Evolutionary conservation across 2,888 invertebrate genomes (phyloP).

Genomic region (Chouioia cunea): DNA sequence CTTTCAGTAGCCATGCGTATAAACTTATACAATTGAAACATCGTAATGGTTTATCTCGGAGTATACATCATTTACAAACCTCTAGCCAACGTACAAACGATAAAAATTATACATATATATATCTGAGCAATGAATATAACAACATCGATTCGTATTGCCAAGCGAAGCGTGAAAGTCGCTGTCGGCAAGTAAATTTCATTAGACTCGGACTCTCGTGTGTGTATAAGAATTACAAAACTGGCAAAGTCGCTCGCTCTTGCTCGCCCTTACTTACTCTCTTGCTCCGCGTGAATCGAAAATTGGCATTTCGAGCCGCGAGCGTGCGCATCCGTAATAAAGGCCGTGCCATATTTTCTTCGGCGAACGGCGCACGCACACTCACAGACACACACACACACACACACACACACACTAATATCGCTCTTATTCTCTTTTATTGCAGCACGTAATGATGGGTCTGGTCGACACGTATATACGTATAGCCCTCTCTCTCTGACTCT

Average conservation of each 20-base stretch:
- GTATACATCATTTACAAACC: too few relatives aligned
- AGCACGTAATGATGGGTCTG: slow-evolving; percentile 53
- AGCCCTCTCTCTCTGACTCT: too few relatives aligned
- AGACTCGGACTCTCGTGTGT: slow-evolving; percentile 20
- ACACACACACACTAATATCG: slow-evolving; percentile 15
- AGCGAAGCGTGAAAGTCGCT: too few relatives aligned
- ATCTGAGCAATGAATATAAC: too few relatives aligned
- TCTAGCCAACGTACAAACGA: too few relatives aligned
- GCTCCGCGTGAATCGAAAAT: slow-evolving; percentile 19
- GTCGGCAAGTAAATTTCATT: slow-evolving; percentile 34
- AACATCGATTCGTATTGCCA: too few relatives aligned
- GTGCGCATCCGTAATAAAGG: slow-evolving; percentile 34
- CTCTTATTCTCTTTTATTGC: background rate
- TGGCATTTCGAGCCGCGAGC: slow-evolving; percentile 22
- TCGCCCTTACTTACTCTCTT: too few relatives aligned
- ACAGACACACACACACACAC: background rate
- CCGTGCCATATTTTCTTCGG: slow-evolving; percentile 40
- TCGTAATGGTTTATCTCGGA: too few relatives aligned
- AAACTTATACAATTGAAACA: too few relatives aligned
- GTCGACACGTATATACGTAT: slow-evolving; percentile 45
- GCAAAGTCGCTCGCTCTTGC: too few relatives aligned
- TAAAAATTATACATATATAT: too few relatives aligned
- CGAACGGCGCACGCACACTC: slow-evolving; percentile 12
- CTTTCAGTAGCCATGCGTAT: too few relatives aligned
- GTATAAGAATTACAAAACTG: slow-evolving; percentile 25